Percentiles rank a stretch among this genome's conserved stretches.
These are phyloP conservation scores for Microcebus murinus DNA, from an alignment of 2,113 vertebrate species.

Conservation along the genomic window DNA sequence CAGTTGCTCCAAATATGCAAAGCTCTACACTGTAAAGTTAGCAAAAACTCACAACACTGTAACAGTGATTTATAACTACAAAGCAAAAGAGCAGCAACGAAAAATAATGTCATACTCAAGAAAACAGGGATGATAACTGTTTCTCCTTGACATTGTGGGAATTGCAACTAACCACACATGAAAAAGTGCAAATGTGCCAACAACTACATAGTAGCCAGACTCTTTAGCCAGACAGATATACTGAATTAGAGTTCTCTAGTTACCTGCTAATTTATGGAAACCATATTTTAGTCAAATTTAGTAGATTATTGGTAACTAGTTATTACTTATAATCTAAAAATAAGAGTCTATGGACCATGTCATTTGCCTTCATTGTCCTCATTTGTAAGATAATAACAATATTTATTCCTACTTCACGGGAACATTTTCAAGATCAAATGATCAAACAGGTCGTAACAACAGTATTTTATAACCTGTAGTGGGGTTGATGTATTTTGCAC, in stretches of 20 bases:
- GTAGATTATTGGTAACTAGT: not conserved
- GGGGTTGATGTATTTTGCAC: not conserved
- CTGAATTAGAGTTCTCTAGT: not conserved
- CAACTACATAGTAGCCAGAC: not conserved
- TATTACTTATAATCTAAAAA: not conserved
- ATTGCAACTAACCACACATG: not conserved
- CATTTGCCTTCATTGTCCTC: not conserved
- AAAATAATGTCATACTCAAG: not conserved
- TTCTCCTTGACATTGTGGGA: not conserved
- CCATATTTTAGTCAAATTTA: not conserved
- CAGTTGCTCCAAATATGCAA: not conserved
- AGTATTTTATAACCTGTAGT: not conserved
- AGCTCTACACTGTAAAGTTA: not conserved
- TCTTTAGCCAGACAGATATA: not conserved
- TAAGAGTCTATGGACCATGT: not conserved
- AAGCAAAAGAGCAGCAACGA: not conserved
- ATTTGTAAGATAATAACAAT: conserved; percentile 35
- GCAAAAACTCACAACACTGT: not conserved
- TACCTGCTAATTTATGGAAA: not conserved
- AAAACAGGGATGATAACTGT: not conserved
- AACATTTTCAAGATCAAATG: conserved; percentile 19
- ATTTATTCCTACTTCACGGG: not conserved
- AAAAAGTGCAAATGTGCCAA: not conserved
- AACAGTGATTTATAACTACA: not conserved
- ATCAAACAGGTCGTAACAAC: not conserved